These are phyloP conservation scores for Mycteria americana DNA, from an alignment of 2,797 vertebrate species.

Conservation along the genomic window DNA sequence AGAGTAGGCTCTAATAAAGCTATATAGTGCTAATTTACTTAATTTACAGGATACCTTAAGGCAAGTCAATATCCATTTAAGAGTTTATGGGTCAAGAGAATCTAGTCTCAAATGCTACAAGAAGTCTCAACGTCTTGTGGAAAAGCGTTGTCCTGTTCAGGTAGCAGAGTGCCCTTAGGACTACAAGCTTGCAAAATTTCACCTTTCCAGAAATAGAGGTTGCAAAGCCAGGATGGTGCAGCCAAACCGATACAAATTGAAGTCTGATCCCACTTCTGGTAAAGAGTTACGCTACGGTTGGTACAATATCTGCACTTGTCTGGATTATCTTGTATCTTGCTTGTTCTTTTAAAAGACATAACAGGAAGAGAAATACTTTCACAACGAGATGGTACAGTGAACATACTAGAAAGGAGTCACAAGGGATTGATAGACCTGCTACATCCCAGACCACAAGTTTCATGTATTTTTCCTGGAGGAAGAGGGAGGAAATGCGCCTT, in stretches of 20 bases:
- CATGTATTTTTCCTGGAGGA: neutral
- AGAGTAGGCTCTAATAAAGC: neutral
- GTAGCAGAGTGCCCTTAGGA: neutral
- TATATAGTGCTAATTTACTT: neutral
- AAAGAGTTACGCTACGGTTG: neutral
- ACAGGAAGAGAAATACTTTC: neutral
- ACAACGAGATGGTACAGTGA: neutral
- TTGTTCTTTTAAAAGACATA: neutral
- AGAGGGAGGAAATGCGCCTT: neutral
- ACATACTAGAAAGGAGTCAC: neutral
- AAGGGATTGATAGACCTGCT: neutral
- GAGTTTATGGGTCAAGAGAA: neutral
- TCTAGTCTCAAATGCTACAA: neutral
- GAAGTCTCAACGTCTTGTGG: neutral
- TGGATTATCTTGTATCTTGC: neutral
- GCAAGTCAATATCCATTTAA: neutral
- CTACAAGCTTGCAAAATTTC: neutral
- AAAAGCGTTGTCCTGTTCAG: neutral
- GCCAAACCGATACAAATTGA: neutral
- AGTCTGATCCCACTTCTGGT: neutral
- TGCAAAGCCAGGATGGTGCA: neutral
- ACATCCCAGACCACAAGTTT: neutral
- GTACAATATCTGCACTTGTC: neutral
- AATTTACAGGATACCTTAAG: neutral
- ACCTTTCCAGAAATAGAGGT: neutral